Base-by-base conservation (phyloP, 2,888 invertebrate species). In the Mythimna lalbum region DNA sequence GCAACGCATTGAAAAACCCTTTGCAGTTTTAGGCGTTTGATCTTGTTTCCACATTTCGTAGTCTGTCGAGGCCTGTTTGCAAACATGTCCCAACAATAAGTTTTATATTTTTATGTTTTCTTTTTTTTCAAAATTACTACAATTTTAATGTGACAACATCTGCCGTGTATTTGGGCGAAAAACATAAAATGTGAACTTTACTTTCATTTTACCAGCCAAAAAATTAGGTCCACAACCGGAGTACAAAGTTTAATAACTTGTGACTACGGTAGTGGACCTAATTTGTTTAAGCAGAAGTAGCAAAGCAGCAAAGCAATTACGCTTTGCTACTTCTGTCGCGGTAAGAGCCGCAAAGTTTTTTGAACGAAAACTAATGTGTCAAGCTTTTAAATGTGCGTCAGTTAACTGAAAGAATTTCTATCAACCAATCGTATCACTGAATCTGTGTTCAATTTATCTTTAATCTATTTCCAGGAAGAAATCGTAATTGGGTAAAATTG, bases 41-140 rank as follows among this genome's bases (percentile, higher is more conserved):
- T 7, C 27, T 66, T 33, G 53, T 10, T 49, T 7, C 4, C 36
- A 23, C 39, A 71, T 63, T 73, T 19, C n/a, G 6, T 19, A 23
- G 33, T 23, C 31, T n/a, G 12, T 17, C 6, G n/a, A 43, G 17
- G 49, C 1, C n/a, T 12, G 23, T 71, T n/a, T 17, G 21, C 12
- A 57, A 57, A 50, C 23, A 17, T 50, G n/a, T 39, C 2, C 1
- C 1, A 36, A 47, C 23, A 47, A n/a, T 57, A 69, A 17, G 4
- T 39, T 9, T 19, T 31, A 9, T 10, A 23, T 23, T 47, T 53
- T 2, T 19, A 19, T 36, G 17, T 17, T 27, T 36, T 7, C 7
- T 10, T 33, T 49, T 36, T 27, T 49, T 50, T 4, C 43, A 5
- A 14, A 63, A 49, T 17, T 0, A 23, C 1, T 50, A 39, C 12